Evolutionary conservation across 64 coral and sea anemone species (phyloP).

Genomic region (Dendrophyllia cribrosa): DNA sequence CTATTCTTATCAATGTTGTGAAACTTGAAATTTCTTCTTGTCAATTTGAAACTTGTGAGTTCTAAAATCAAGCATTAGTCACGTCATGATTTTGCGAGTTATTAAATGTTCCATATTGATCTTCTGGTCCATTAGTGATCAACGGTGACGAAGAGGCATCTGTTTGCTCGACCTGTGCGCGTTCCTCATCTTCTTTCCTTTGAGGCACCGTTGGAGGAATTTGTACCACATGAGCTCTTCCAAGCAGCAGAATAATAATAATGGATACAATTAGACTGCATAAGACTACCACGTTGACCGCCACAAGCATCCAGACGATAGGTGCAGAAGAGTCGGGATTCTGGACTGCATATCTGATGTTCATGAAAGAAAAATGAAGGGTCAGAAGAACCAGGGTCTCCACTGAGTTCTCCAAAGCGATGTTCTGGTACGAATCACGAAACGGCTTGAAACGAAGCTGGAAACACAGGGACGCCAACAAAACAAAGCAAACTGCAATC

Average conservation of each 20-base stretch:
- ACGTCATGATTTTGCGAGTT: not conserved
- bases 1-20: too few species aligned
- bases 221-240: not conserved
- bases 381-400: slow-evolving; percentile 34
- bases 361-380: slow-evolving; percentile 57
- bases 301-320: slow-evolving; percentile 39
- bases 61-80: too few species aligned
- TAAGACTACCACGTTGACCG: not conserved
- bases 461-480: slow-evolving; percentile 16
- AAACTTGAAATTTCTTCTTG: too few species aligned
- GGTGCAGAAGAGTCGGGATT: not conserved
- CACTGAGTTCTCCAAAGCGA: slow-evolving; percentile 40
- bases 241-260: slow-evolving; percentile 53
- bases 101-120: not conserved
- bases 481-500: slow-evolving; percentile 34
- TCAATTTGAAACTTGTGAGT: too few species aligned
- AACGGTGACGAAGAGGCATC: not conserved
- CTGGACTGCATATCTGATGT: not conserved
- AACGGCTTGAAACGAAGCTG: slow-evolving; percentile 33
- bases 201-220: not conserved
- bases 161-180: not conserved
- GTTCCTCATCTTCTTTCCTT: not conserved
- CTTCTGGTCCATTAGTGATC: not conserved
- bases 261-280: slow-evolving; percentile 3
- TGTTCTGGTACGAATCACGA: not conserved